These are phyloP conservation scores for Coecobrya sp. DNA, from an alignment of 2,888 invertebrate species.

Conservation along the genomic window DNA sequence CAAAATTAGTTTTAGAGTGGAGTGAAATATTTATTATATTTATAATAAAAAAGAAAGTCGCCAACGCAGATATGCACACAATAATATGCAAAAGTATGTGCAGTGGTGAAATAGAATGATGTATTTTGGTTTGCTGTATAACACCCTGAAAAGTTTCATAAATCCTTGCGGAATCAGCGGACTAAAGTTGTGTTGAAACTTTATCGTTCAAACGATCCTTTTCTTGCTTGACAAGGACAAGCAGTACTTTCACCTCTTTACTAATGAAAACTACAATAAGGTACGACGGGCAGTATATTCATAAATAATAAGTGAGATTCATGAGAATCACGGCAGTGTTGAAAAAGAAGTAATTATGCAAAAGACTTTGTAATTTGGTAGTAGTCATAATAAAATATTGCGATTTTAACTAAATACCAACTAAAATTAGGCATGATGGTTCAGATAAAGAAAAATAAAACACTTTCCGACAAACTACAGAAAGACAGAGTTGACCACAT, in stretches of 20 bases:
- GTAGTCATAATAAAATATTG: background rate
- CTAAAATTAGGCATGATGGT: too few species aligned
- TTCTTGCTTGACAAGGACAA: constrained; percentile 9
- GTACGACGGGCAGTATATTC: background rate
- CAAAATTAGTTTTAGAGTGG: too few species aligned
- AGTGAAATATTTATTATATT: too few species aligned
- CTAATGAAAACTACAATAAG: background rate
- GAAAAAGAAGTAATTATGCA: too few species aligned
- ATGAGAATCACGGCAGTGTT: background rate
- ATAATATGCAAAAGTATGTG: too few species aligned
- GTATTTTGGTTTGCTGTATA: background rate
- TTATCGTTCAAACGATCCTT: background rate
- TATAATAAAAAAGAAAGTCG: too few species aligned
- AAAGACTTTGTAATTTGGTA: background rate
- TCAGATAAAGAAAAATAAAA: too few species aligned
- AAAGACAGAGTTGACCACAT: too few species aligned
- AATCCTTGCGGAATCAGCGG: background rate
- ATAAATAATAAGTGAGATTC: background rate
- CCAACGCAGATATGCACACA: too few species aligned
- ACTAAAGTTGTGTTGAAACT: background rate
- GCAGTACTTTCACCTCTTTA: background rate
- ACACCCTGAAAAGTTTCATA: background rate
- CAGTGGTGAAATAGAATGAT: background rate
- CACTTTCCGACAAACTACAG: too few species aligned
- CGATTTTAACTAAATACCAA: background rate